phyloP scores from a whole-genome alignment of 1,140 invertebrate species.

The Chymomyza costata region DNA sequence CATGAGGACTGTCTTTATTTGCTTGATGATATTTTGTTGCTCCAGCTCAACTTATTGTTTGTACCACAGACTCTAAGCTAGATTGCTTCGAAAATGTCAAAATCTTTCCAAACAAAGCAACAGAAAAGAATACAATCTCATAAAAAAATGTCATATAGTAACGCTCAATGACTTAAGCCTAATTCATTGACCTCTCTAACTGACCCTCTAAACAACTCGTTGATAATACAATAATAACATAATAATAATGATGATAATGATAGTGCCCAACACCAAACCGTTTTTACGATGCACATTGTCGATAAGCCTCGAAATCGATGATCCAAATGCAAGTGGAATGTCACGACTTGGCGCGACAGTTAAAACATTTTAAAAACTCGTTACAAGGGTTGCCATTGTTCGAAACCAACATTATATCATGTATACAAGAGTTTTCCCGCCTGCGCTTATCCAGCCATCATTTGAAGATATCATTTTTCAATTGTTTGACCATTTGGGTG shows the following conservation, averaged over 20 bases:
- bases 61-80: too few relatives aligned
- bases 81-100: too few relatives aligned
- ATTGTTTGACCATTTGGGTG: conserved; percentile 56
- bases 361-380: conserved; percentile 40
- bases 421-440: conserved; percentile 1
- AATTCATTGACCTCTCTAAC: too few relatives aligned
- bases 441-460: conserved; percentile 7
- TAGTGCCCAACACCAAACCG: conserved; percentile 23
- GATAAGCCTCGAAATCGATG: conserved; percentile 51
- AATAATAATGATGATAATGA: conserved; percentile 7
- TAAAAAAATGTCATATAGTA: too few relatives aligned
- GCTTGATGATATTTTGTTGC: too few relatives aligned
- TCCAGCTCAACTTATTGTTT: too few relatives aligned
- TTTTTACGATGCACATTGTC: conserved; percentile 45
- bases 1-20: too few relatives aligned
- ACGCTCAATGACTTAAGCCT: too few relatives aligned
- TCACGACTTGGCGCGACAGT: conserved; percentile 2
- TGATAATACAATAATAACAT: too few relatives aligned
- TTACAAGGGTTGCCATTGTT: conserved; percentile 47
- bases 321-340: conserved; percentile 11
- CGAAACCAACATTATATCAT: conserved; percentile 16
- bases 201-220: too few relatives aligned
- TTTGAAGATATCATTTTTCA: conserved; percentile 57
- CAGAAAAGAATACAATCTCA: too few relatives aligned
- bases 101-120: too few relatives aligned